Evolutionary conservation across 1,140 invertebrate genomes (phyloP).

Genomic region (Zaprionus nigranus): DNA sequence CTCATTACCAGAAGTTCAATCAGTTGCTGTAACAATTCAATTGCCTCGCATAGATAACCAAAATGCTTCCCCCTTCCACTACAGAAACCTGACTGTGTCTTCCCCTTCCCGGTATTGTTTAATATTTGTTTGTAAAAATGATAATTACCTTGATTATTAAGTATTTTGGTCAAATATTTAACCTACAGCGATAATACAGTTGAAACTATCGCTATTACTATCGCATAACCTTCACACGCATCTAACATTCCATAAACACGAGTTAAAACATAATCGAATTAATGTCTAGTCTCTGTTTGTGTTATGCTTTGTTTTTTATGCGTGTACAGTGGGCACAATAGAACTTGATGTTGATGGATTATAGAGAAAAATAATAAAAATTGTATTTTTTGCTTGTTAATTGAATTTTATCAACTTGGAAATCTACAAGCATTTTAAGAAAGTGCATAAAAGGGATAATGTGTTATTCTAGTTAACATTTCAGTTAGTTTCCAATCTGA

Average conservation of each 20-base stretch:
- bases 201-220: background rate
- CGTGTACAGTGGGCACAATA: background rate
- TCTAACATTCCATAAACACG: background rate
- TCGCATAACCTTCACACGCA: constrained; percentile 8
- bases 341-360: no score
- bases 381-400: no score
- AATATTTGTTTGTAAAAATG: background rate
- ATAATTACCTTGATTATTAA: constrained; percentile 7
- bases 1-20: constrained; percentile 29
- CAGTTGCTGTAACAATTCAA: constrained; percentile 22
- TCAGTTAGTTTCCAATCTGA: background rate
- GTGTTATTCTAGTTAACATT: background rate
- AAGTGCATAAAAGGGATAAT: no score
- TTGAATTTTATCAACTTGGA: no score
- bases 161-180: constrained; percentile 10
- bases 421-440: no score
- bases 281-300: background rate
- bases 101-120: background rate
- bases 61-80: background rate
- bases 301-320: background rate
- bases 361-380: no score
- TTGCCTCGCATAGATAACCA: constrained; percentile 10
- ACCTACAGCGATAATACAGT: constrained; percentile 2
- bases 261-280: constrained; percentile 2
- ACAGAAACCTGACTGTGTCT: background rate